Base-by-base conservation (phyloP, 2,888 invertebrate genomes). In the Tubulanus polymorphus region DNA sequence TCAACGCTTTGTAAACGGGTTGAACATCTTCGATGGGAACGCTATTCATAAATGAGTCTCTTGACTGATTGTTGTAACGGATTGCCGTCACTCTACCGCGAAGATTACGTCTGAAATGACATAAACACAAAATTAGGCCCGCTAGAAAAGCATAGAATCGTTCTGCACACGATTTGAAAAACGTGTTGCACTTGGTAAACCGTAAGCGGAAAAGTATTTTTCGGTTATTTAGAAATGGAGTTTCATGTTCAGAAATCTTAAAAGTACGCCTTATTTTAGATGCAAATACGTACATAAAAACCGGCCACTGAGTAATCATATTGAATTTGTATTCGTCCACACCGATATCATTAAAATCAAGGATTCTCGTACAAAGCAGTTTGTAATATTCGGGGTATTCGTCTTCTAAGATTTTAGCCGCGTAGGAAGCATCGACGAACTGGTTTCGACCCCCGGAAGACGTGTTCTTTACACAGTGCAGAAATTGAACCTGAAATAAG, bases 301-400 rank as follows among this genome's bases (percentile, higher is more conserved):
- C 30, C 30, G 52, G 37, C 18, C 46, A 46, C 18, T 46, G 41
- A 23, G 37, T 30, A 6, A 52, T 37, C 15, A 46, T 41, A 18
- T 52, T 45, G 41, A 25, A 52, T 12, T 37, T 37, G 27, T 82
- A 2, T 81, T 85, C 81, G 69, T 88, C 87, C 48, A 81, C 79
- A 3, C 89, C 88, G 49, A 86, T 81, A 66, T 89, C 89, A 60
- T 84, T 84, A 87, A 88, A 90, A 72, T 89, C 87, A 0, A 89
- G 85, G 35, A 83, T 79, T 0, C 82, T 83, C 37, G 83, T 79
- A 0, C 84, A 82, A 26, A 90, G 75, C 0, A 85, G 74, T 48
- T 82, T 79, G 67, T 84, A 89, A 48, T 83, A 79, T 18, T 83
- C 76, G 0, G 84, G 84, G 63, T 85, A 76, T 49, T 84, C 76